Base-by-base conservation (phyloP, 2,113 vertebrate genomes). In the Hoplias malabaricus region DNA sequence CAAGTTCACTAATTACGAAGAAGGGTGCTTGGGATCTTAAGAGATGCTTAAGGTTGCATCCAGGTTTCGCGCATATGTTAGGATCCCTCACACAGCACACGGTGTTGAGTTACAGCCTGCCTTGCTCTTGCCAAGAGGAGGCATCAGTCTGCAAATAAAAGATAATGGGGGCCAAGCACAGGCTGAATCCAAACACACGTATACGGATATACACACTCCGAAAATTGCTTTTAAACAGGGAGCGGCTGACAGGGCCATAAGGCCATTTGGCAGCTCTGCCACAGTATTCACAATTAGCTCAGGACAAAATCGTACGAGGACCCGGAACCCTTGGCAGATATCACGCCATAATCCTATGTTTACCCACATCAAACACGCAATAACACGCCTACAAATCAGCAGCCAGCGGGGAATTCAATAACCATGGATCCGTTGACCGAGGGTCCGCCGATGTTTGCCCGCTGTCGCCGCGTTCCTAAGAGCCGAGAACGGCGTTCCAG, bases 101-200 rank as follows among this genome's bases (percentile, higher is more conserved):
- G 62, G 70, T 75, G 73, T 76, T 79, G 73, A 75, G 68, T 74
- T 81, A 80, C 82, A 43, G 68, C 75, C 50, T 34, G 68, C 67
- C 38, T 43, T 23, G 25, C 13, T 63, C 76, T 71, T 80, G 84
- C 80, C 80, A 84, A 81, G 70, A 69, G 73, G 81, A 79, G 33
- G 78, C 82, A 79, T 87, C 78, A 81, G 70, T 65, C 86, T 87
- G 84, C 82, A 85, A 84, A 85, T 87, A 82, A 85, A 87, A 84
- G 78, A 87, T 85, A 85, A 87, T 85, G 79, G 80, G 72, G 71
- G 80, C 80, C 80, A 84, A 87, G 83, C 84, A 85, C 84, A 84
- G 73, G 78, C 19, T 69, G 79, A 83, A 77, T 82, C 78, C 78
- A 78, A 81, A 77, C 79, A 69, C 59, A 72, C 71, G 70, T 69